A percentile compares a stretch with the other conserved stretches of the same genome.
Conservation (phyloP, 1,140 invertebrate genomes). For the Babylonia areolata region DNA sequence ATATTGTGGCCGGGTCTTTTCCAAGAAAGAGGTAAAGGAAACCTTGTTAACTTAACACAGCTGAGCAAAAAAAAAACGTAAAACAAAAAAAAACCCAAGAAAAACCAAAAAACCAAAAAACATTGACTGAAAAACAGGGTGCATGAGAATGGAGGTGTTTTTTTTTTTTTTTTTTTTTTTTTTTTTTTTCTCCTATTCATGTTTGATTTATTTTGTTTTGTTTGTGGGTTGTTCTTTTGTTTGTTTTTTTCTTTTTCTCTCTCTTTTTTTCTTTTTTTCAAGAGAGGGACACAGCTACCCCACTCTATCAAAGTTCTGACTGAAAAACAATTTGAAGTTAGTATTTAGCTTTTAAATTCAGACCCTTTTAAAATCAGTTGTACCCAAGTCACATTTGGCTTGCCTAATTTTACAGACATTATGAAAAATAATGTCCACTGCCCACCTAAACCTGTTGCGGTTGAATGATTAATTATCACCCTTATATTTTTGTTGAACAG, state of each 20-base stretch:
- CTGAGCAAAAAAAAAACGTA: too few relatives aligned
- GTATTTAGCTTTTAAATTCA: too few relatives aligned
- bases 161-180: background rate
- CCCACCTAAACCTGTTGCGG: background rate
- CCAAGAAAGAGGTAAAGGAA: conserved; percentile 46
- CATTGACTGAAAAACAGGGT: background rate
- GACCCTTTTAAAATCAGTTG: too few relatives aligned
- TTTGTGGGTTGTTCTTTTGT: background rate
- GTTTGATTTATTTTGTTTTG: too few relatives aligned
- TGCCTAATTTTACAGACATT: background rate
- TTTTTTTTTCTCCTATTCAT: background rate
- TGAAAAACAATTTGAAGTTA: too few relatives aligned
- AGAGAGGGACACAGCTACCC: too few relatives aligned
- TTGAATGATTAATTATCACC: background rate
- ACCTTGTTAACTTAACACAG: background rate
- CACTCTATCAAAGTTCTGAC: too few relatives aligned
- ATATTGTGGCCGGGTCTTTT: conserved; percentile 48
- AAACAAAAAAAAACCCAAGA: too few relatives aligned
- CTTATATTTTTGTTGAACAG: background rate
- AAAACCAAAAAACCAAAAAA: background rate
- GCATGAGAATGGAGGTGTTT: background rate
- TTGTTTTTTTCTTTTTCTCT: background rate
- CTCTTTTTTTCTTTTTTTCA: too few relatives aligned
- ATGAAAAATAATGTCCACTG: background rate
- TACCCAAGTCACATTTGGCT: background rate